Conservation (phyloP, 2,797 vertebrate species). For the Karalla daura region DNA sequence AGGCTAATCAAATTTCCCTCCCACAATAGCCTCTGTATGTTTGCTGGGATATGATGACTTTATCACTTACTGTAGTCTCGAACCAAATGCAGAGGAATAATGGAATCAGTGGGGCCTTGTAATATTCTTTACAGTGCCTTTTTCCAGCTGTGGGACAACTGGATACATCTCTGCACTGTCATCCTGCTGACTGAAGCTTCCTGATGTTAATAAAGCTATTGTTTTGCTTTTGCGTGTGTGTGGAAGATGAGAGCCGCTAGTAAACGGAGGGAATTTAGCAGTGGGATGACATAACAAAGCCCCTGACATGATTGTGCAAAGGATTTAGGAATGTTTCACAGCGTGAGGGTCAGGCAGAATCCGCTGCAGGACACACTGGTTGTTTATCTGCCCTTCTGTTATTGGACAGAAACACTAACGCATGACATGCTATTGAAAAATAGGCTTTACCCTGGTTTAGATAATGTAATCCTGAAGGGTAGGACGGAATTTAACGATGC, state of each 20-base stretch:
- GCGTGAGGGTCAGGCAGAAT: conserved; percentile 57
- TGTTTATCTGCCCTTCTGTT: conserved; percentile 58
- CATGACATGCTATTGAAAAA: conserved; percentile 52
- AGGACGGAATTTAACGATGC: conserved; percentile 37
- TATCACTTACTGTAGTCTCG: conserved; percentile 24
- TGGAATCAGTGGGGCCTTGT: conserved; percentile 7
- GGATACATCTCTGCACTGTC: conserved; percentile 14
- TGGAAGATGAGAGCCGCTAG: neutral
- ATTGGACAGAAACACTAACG: conserved; percentile 56
- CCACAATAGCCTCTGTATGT: conserved; percentile 25
- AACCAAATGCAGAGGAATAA: conserved; percentile 18
- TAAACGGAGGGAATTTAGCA: conserved; percentile 37
- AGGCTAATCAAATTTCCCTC: conserved; percentile 57
- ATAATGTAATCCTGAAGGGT: conserved; percentile 56
- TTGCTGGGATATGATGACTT: conserved; percentile 36
- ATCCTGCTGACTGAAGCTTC: conserved; percentile 31
- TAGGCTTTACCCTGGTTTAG: conserved; percentile 56
- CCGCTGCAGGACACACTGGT: conserved; percentile 50
- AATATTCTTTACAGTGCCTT: conserved; percentile 5
- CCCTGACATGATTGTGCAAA: conserved; percentile 54
- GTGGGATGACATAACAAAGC: conserved; percentile 52
- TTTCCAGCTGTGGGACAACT: conserved; percentile 19
- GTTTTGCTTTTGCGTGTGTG: neutral
- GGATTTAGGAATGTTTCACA: conserved; percentile 66
- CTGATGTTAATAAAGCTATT: conserved; percentile 3